Conservation (phyloP, 2,888 invertebrate species). For the Pristionchus mayeri region DNA sequence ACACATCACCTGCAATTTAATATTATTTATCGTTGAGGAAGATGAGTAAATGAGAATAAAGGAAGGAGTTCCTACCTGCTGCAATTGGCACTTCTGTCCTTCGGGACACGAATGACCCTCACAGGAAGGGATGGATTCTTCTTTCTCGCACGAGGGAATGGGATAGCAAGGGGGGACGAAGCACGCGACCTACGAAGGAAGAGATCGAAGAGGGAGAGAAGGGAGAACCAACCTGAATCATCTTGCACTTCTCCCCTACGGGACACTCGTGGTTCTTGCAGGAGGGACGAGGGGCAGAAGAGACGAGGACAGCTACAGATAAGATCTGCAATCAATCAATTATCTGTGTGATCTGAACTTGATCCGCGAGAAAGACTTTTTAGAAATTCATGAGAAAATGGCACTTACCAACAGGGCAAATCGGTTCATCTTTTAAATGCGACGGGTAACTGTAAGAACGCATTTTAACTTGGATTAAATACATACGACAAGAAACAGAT, state of each 20-base stretch:
- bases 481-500: background rate
- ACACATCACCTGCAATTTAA: constrained; percentile 31
- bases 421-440: background rate
- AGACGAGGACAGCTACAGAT: background rate
- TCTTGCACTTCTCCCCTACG: constrained; percentile 8
- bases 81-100: background rate
- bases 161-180: constrained; percentile 14
- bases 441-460: background rate
- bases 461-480: background rate
- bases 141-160: background rate
- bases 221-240: background rate
- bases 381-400: background rate
- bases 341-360: too few relatives aligned
- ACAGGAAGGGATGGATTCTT: background rate
- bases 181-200: background rate
- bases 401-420: background rate
- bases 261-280: background rate
- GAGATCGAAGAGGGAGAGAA: background rate
- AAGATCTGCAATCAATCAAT: too few relatives aligned
- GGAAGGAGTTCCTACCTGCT: background rate
- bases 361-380: background rate
- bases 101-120: background rate
- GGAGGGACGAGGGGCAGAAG: background rate
- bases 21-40: too few relatives aligned
- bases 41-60: background rate